Evolutionary conservation across 2,797 vertebrate genomes (phyloP), one percentile per base, ranked within the genome.

Genomic region (Champsocephalus gunnari): DNA sequence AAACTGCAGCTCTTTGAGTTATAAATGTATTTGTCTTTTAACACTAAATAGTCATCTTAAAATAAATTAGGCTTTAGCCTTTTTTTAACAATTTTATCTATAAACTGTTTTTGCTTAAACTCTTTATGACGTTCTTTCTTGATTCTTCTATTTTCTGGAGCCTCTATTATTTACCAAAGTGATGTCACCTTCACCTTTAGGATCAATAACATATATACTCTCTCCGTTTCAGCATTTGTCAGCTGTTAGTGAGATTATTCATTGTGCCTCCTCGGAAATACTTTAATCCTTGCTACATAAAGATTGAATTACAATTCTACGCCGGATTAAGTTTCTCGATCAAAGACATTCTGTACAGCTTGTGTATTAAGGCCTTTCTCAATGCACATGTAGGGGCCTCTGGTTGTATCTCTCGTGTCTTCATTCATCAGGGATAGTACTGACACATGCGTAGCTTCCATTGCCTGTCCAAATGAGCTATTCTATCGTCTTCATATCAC

Each of bases 231-330:
- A 58, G 21, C n/a, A 1, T 45, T 84, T 80, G 71, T 58, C 58
- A 57, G 51, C 60, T 17, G 32, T 0, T 0, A 66, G 21, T 41
- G 49, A 65, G 60, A 75, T 80, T 69, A 79, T 86, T 78, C 55
- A 75, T 71, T 58, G 48, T 63, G 28, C 49, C 10, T 56, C 41
- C n/a, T 28, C 54, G 60, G 61, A 83, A 75, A 85, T 28, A 58
- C 55, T 74, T 51, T 84, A 86, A 82, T 87, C 79, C 79, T 57
- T 0, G 1, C 79, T 63, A 66, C 69, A 79, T 82, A 74, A 85
- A 84, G 76, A 79, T 54, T 75, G 75, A 80, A 83, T 84, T 79
- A 71, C 79, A 82, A 68, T 71, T 82, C 63, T 76, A 54, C 10
- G 65, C 53, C 63, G 79, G 71, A 79, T 89, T 86, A 81, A 44